phyloP scores from a whole-genome alignment of 2,113 vertebrate genomes.

The Saccopteryx leptura region DNA sequence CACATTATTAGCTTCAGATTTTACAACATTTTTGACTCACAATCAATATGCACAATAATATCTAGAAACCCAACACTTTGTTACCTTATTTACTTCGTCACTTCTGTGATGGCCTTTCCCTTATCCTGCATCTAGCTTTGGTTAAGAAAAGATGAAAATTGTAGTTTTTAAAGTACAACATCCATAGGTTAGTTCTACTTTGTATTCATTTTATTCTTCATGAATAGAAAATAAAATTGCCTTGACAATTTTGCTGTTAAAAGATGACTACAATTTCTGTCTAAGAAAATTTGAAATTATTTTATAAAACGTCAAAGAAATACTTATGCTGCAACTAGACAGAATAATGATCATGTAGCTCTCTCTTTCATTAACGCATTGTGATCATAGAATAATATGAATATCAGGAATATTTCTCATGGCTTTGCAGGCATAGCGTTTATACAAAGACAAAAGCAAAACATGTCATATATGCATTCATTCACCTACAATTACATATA shows the following conservation, averaged over 20 bases:
- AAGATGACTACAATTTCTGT: neutral
- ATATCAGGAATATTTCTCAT: neutral
- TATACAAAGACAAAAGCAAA: neutral
- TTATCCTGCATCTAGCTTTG: neutral
- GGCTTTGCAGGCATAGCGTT: neutral
- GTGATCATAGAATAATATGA: neutral
- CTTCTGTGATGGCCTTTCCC: neutral
- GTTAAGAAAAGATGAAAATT: neutral
- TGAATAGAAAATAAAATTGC: conserved; percentile 1
- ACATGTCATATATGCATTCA: neutral
- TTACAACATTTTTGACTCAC: neutral
- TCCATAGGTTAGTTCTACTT: neutral
- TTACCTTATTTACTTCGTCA: neutral
- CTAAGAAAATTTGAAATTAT: neutral
- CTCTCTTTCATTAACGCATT: neutral
- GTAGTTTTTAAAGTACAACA: neutral
- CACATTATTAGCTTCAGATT: neutral
- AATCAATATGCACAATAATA: neutral
- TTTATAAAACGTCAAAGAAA: neutral
- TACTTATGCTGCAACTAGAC: neutral
- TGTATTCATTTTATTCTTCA: neutral
- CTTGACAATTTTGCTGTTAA: neutral
- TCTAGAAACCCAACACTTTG: neutral
- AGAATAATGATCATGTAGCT: neutral
- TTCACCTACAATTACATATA: neutral